Evolutionary conservation across 1,140 invertebrate species (phyloP), one percentile per base, ranked within the genome.

Genomic region (Lepidurus packardi): DNA sequence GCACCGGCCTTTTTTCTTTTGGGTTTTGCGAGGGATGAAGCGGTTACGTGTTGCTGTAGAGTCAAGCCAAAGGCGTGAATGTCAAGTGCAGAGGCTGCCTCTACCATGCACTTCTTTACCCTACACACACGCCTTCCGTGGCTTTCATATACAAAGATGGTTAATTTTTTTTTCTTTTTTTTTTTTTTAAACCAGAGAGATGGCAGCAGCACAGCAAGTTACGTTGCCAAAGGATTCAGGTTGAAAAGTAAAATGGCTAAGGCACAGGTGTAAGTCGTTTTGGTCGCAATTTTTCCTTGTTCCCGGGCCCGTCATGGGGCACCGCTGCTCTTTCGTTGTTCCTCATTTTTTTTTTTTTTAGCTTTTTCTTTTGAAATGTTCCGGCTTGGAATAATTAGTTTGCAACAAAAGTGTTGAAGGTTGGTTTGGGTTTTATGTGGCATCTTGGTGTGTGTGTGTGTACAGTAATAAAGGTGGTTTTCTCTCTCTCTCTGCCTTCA

Each of bases 201-300:
- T 13, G 4, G 21, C 21, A n/a, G 21, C 2, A 65, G 21, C 53
- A 65, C 53, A 65, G 53, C 53, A 21, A n/a, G 53, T 65, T n/a
- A 65, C 53, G 53, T 13, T 65, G 16, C 34, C 34, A 34, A 34
- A 16, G 9, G 53, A 11, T 21, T 16, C 6, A 65, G 21, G 21
- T 13, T 65, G 16, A 65, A 65, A 65, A 65, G 53, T n/a, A 65
- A 65, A 65, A 13, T 65, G 34, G 34, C 13, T 9, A 6, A 65
- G 21, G 53, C 53, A 65, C 53, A 65, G 53, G 53, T 65, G 53
- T 65, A 65, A 65, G 53, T 65, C 53, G 34, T 34, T 34, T 65
- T 65, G 53, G 21, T 8, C 16, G 13, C 53, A 65, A n/a, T 65
- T 65, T 65, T 65, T 65, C 53, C 53, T 65, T 13, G 53, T 65